Base-by-base conservation (phyloP, 2,113 vertebrate species). In the Actenoides hombroni region DNA sequence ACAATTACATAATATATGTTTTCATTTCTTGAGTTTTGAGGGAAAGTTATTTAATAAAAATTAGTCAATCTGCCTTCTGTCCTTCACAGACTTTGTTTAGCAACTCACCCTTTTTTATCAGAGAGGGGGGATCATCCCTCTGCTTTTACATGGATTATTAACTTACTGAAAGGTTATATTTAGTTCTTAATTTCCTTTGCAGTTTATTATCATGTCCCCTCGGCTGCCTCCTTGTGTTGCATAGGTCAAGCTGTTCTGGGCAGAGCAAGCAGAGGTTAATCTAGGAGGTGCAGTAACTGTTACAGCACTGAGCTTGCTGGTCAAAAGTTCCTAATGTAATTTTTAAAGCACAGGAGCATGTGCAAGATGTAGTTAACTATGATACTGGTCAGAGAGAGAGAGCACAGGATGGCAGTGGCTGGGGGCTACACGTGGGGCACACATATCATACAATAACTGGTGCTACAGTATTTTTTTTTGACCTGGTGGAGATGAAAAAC, bases 111-210 rank as follows among this genome's bases (percentile, higher is more conserved):
- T 80, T 3, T 11, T 74, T 4, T 15, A 68, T 29, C 13, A 79
- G 51, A 31, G 46, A 87, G 28, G 37, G 18, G 85, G 35, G n/a
- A 39, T 91, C 49, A 54, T 26, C 31, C 3, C 5, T 46, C 91
- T 88, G 63, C 26, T 88, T 79, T 68, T 48, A 29, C 21, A 61
- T 21, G 10, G 33, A 33, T 76, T 56, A 83, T 90, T 90, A 93
- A 61, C n/a, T 85, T 40, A 23, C 46, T 91, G 14, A 85, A 78
- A 83, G 44, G n/a, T 56, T 76, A 12, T 0, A 1, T 70, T 67
- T 59, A 25, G 13, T 28, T 74, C 64, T 67, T 69, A 19, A 83
- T 78, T 83, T 84, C 25, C 24, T 51, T 83, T 71, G 17, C 42
- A 46, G 29, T 59, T 10, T 24, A 51, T 91, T 87, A 68, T 5